These are phyloP conservation scores for Nanorana parkeri DNA, from an alignment of 2,113 vertebrate species.

Conservation along the genomic window DNA sequence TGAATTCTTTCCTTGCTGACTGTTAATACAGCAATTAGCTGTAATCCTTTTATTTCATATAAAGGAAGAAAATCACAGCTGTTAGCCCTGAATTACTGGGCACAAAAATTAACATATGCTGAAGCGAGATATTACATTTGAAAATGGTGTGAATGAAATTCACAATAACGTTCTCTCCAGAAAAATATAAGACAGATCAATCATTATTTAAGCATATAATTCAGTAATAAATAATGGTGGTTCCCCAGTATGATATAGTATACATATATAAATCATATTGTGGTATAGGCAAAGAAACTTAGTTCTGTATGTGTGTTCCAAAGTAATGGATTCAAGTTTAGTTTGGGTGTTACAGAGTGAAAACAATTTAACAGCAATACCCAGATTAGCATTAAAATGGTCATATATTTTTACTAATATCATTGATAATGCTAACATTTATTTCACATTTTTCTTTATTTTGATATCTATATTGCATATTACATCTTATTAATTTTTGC, in stretches of 20 bases:
- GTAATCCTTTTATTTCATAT: conserved; percentile 20
- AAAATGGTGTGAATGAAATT: conserved; percentile 3
- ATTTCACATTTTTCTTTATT: too few species aligned
- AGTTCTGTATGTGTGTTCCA: too few species aligned
- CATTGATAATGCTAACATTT: too few species aligned
- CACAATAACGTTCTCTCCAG: not conserved
- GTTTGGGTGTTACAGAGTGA: too few species aligned
- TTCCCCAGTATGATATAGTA: not conserved
- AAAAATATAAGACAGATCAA: not conserved
- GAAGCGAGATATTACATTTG: not conserved
- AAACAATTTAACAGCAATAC: too few species aligned
- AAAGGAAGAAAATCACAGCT: conserved; percentile 29
- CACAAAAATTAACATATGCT: conserved; percentile 5
- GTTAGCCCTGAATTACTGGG: conserved; percentile 8
- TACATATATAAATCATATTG: not conserved
- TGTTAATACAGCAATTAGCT: conserved; percentile 26
- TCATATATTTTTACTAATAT: too few species aligned
- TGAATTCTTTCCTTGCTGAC: not conserved
- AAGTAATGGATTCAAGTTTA: too few species aligned
- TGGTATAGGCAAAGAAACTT: not conserved
- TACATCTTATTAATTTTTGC: too few species aligned
- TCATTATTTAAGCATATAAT: not conserved
- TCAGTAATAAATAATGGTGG: not conserved
- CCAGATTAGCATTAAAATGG: too few species aligned
- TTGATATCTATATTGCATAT: too few species aligned